phyloP scores from a whole-genome alignment of 2,888 invertebrate species.

The Campoplex capitator region DNA sequence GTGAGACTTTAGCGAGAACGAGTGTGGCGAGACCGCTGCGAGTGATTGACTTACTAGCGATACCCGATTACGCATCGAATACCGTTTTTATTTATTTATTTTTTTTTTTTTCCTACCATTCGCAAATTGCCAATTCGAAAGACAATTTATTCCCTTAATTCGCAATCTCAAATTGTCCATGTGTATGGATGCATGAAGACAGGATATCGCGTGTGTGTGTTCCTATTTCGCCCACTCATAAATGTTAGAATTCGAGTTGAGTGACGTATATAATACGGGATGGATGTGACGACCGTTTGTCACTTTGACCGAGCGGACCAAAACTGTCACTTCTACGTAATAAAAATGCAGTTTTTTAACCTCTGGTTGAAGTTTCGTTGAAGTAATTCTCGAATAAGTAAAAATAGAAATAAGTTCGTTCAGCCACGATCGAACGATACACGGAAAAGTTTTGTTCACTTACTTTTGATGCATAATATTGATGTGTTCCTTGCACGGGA shows the following conservation, averaged over 20 bases:
- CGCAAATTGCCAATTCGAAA: constrained; percentile 80
- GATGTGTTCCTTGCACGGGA: too few species aligned
- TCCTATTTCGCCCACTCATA: neutral
- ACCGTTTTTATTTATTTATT: too few species aligned
- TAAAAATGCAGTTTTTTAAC: too few species aligned
- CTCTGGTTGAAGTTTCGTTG: too few species aligned
- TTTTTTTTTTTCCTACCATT: constrained; percentile 67
- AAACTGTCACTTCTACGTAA: neutral
- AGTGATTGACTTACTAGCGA: constrained; percentile 71
- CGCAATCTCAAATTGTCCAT: constrained; percentile 57
- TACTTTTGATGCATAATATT: too few species aligned
- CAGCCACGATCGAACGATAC: too few species aligned
- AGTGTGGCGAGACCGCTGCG: constrained; percentile 71
- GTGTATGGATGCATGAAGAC: neutral
- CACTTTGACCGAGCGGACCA: neutral
- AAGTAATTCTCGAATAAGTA: too few species aligned
- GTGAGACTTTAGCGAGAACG: constrained; percentile 70
- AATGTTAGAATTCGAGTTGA: neutral
- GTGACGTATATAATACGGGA: neutral
- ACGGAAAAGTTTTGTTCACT: too few species aligned
- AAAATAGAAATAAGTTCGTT: too few species aligned
- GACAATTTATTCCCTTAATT: constrained; percentile 72
- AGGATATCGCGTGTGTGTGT: neutral
- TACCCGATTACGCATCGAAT: constrained; percentile 69
- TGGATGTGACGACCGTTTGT: neutral